Base-by-base conservation (phyloP, 2,113 vertebrate species). In the Forbesichthys agassizii region DNA sequence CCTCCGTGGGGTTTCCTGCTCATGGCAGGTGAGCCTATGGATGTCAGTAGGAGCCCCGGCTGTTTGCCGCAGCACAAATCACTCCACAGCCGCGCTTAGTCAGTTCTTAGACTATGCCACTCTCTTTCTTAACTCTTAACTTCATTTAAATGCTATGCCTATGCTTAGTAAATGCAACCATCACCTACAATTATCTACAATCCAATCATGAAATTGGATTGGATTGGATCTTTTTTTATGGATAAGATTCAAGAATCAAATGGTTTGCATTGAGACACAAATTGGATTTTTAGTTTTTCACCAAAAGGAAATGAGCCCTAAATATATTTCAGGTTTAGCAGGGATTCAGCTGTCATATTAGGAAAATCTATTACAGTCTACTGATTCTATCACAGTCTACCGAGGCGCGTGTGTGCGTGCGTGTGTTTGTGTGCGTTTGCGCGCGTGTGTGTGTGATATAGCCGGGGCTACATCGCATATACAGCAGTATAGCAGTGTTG, bases 261-360 rank as follows among this genome's bases (percentile, higher is more conserved):
- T 14, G 42, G 13, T n/a, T 18, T 36, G 11, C 9, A 11, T 12
- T 33, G 14, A 27, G 20, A 14, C 48, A 52, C 61, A 66, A 66
- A 61, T n/a, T 4, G 11, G 69, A 68, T 69, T 51, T 20, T 48
- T 68, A 48, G 57, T 47, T 33, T 74, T 56, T 36, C 36, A 48
- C 58, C 63, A 67, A 70, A 67, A 69, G 59, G 48, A 66, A 70
- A 74, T 70, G 46, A 70, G 47, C 53, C 18, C 59, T 63, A 59
- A 67, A 81, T 81, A 64, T 49, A 58, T 77, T 69, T 76, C 16
- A 69, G 57, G 51, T 62, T 76, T 66, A 67, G 67, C 62, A 60
- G 61, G 42, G 54, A 61, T 59, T 55, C 60, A 66, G 13, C 49
- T 52, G 69, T 80, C 56, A 72, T 56, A 62, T 56, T 42, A 46